phyloP scores from a whole-genome alignment of 2,888 invertebrate genomes.

The Drosophila kanekoi region DNA sequence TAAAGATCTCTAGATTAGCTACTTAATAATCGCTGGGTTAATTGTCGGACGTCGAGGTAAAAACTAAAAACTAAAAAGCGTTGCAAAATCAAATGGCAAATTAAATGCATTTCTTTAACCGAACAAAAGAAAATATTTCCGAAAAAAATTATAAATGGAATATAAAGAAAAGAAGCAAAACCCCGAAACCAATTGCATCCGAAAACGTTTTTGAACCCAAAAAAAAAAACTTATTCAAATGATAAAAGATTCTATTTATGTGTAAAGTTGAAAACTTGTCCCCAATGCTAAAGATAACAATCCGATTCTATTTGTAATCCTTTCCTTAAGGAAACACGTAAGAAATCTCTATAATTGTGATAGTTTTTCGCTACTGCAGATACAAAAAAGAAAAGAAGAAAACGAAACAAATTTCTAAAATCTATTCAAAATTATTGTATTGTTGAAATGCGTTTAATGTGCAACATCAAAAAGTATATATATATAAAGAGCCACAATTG shows the following conservation, averaged over 20 bases:
- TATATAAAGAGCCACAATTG: slow-evolving; percentile 1
- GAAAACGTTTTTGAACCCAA: slow-evolving; percentile 4
- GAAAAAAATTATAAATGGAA: slow-evolving; percentile 2
- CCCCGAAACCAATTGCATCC: slow-evolving; percentile 38
- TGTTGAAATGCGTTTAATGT: slow-evolving; percentile 6
- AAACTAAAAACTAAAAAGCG: too few species aligned
- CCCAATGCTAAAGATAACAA: slow-evolving; percentile 41
- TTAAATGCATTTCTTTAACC: slow-evolving; percentile 67
- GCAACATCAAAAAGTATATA: neutral
- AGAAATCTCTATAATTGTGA: slow-evolving; percentile 73
- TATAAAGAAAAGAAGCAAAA: slow-evolving; percentile 7
- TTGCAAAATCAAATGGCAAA: slow-evolving; percentile 73
- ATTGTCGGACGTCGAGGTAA: slow-evolving; percentile 18
- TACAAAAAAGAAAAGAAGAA: neutral
- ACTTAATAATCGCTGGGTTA: slow-evolving; percentile 8
- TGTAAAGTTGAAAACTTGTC: slow-evolving; percentile 31
- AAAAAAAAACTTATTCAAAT: slow-evolving; percentile 4
- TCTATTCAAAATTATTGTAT: slow-evolving; percentile 24
- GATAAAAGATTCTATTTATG: slow-evolving; percentile 17
- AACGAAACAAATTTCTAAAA: slow-evolving; percentile 22
- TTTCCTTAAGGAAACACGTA: slow-evolving; percentile 36
- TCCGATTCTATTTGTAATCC: slow-evolving; percentile 43
- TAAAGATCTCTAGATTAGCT: slow-evolving; percentile 24
- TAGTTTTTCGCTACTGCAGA: slow-evolving; percentile 62
- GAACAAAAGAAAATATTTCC: slow-evolving; percentile 20